A percentile compares a stretch with the other conserved stretches of the same genome.
Evolutionary conservation across 2,113 vertebrate genomes (phyloP).

Genomic region (Lamprotornis superbus): DNA sequence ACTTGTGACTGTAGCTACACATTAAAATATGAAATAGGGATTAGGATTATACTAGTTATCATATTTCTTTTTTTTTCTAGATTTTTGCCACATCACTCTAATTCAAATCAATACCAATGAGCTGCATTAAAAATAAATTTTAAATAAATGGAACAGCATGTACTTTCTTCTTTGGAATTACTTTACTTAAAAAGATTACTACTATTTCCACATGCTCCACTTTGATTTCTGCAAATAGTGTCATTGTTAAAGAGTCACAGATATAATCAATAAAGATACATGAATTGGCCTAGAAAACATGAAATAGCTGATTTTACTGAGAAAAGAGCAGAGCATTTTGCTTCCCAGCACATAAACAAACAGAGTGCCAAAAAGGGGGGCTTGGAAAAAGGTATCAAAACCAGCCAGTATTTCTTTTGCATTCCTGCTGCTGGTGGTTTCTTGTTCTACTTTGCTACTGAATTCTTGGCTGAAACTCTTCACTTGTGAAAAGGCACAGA

Average conservation of each 20-base stretch:
- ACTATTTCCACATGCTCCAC: background rate
- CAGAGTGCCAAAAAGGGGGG: background rate
- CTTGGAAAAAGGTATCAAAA: background rate
- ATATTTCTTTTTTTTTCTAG: background rate
- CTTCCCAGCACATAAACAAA: background rate
- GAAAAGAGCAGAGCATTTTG: background rate
- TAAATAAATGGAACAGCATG: background rate
- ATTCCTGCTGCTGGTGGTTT: background rate
- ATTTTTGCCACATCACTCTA: slow-evolving; percentile 3
- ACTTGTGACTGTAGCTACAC: slow-evolving; percentile 12
- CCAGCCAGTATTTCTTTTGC: fast-evolving
- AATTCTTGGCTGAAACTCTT: background rate
- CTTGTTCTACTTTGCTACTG: background rate
- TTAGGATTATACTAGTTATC: background rate
- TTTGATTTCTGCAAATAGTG: background rate
- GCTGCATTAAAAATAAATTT: background rate
- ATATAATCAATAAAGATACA: background rate
- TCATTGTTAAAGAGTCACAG: background rate
- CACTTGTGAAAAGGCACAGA: background rate
- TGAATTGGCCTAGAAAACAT: background rate
- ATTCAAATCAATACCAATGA: slow-evolving; percentile 12
- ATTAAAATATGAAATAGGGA: slow-evolving; percentile 15
- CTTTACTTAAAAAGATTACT: background rate
- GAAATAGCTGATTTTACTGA: background rate
- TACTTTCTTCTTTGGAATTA: background rate